Evolutionary conservation across 2,113 vertebrate species (phyloP).

Genomic region (Notothenia rossii): DNA sequence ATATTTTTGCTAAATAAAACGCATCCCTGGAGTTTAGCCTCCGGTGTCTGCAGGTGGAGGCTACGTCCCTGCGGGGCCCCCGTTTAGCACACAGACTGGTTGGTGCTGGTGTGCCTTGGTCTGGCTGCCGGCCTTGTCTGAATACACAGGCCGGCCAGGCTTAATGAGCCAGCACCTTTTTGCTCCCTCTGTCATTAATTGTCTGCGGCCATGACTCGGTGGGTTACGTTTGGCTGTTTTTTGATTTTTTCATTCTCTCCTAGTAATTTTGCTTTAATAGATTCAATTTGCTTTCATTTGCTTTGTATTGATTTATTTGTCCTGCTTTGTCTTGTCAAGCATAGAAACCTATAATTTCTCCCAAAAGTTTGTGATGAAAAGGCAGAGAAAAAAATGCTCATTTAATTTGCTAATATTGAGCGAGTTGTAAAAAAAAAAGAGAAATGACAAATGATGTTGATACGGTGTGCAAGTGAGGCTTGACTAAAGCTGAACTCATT

Average conservation of each 20-base stretch:
- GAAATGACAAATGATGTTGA: slow-evolving; percentile 73
- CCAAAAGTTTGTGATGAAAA: slow-evolving; percentile 63
- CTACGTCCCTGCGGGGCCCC: slow-evolving; percentile 13
- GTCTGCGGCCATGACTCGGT: slow-evolving; percentile 58
- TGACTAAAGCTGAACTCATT: slow-evolving; percentile 61
- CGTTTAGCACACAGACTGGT: slow-evolving; percentile 31
- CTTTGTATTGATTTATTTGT: slow-evolving; percentile 82
- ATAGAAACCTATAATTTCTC: slow-evolving; percentile 78
- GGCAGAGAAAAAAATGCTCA: slow-evolving; percentile 35
- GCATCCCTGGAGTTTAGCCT: slow-evolving; percentile 46
- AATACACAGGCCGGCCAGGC: slow-evolving; percentile 41
- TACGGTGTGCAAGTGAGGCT: slow-evolving; percentile 58
- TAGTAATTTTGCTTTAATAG: slow-evolving; percentile 78
- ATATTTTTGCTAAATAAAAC: slow-evolving; percentile 41
- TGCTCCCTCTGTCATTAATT: slow-evolving; percentile 75
- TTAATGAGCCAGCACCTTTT: slow-evolving; percentile 73
- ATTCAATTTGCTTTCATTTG: slow-evolving; percentile 85
- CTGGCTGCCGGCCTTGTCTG: slow-evolving; percentile 46
- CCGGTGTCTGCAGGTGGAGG: slow-evolving; percentile 43
- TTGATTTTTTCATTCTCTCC: slow-evolving; percentile 35
- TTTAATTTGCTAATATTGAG: slow-evolving; percentile 80
- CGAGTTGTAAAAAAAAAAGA: slow-evolving; percentile 60
- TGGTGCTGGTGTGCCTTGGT: slow-evolving; percentile 49
- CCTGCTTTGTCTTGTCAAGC: slow-evolving; percentile 77
- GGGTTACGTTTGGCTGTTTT: slow-evolving; percentile 54